Percentiles rank a stretch among this genome's conserved stretches.
phyloP scores from a whole-genome alignment of 2,888 invertebrate species.

The Eupeodes latifasciatus region DNA sequence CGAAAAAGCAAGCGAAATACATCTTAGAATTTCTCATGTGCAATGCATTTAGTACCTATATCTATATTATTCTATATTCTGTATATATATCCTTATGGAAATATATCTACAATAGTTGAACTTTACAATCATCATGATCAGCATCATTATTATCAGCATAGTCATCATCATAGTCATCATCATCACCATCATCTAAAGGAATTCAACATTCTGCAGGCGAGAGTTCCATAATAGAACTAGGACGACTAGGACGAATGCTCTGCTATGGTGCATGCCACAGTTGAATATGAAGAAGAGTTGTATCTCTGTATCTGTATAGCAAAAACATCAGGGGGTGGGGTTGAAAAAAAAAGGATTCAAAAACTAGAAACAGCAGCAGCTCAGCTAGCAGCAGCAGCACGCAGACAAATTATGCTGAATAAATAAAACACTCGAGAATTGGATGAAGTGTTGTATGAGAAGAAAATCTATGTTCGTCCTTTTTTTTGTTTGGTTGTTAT shows the following conservation, averaged over 20 bases:
- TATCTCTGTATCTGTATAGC: neutral
- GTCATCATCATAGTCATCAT: constrained; percentile 56
- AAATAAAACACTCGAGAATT: constrained; percentile 78
- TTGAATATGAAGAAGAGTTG: neutral
- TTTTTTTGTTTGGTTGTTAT: constrained; percentile 2
- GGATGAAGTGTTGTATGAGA: constrained; percentile 76
- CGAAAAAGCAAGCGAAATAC: constrained; percentile 7
- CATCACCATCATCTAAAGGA: constrained; percentile 44
- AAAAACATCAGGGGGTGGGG: neutral
- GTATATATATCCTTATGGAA: constrained; percentile 73
- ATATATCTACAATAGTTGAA: constrained; percentile 76
- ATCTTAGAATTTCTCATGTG: constrained; percentile 67
- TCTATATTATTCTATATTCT: constrained; percentile 28
- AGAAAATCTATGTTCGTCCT: constrained; percentile 70
- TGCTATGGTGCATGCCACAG: constrained; percentile 58
- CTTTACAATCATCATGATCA: constrained; percentile 75
- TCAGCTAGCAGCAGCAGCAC: constrained; percentile 74
- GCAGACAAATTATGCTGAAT: constrained; percentile 78
- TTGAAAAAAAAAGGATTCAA: neutral
- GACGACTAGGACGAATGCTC: constrained; percentile 55
- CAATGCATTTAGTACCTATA: constrained; percentile 59
- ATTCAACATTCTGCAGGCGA: constrained; percentile 55
- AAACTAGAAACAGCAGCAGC: constrained; percentile 50
- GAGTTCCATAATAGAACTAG: constrained; percentile 40
- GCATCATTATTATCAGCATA: constrained; percentile 29